A percentile compares a stretch with the other conserved stretches of the same genome.
These are phyloP conservation scores for Podilymbus podiceps DNA, from an alignment of 2,113 vertebrate species.

Conservation along the genomic window DNA sequence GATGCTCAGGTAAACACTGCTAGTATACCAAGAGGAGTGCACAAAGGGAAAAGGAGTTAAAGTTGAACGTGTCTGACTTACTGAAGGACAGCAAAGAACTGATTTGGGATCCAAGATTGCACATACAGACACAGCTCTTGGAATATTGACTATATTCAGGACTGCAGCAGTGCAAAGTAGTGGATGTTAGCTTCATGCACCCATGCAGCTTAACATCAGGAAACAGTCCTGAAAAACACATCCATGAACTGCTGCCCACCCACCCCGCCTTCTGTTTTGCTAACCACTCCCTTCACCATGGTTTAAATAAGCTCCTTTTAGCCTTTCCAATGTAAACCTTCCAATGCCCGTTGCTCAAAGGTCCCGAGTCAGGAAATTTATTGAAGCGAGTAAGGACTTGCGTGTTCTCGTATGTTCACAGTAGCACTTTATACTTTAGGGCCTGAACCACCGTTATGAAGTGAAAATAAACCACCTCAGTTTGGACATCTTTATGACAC, in stretches of 20 bases:
- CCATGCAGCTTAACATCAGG: background rate
- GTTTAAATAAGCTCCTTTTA: background rate
- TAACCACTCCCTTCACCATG: background rate
- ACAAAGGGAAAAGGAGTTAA: background rate
- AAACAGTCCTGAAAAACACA: background rate
- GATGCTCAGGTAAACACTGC: background rate
- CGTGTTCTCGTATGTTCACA: fast-evolving
- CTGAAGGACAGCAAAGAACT: background rate
- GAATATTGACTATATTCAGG: background rate
- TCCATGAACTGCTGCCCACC: background rate
- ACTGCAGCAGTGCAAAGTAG: background rate
- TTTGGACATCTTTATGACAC: background rate
- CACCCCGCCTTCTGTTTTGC: background rate
- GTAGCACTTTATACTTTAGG: background rate
- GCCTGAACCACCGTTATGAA: background rate
- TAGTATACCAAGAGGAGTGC: background rate
- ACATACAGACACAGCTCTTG: background rate
- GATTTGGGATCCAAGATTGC: background rate
- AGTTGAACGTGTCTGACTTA: background rate
- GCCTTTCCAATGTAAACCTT: background rate
- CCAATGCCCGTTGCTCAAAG: fast-evolving
- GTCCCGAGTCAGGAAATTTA: background rate
- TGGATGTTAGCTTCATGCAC: background rate
- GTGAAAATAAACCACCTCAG: background rate
- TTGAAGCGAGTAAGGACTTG: background rate